phyloP scores from a whole-genome alignment of 2,888 invertebrate genomes.

The Schizaphis graminum region DNA sequence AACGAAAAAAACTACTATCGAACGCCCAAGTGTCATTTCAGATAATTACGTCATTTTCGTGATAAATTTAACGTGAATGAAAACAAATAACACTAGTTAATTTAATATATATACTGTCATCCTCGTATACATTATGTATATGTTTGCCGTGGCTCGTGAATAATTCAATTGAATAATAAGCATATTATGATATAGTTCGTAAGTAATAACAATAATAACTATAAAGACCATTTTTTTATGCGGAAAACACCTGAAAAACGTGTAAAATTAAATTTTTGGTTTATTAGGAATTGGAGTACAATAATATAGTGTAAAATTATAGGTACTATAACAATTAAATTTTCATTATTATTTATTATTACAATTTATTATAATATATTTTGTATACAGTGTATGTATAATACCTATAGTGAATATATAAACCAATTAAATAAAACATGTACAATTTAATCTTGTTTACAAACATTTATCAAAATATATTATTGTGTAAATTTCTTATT shows the following conservation, averaged over 20 bases:
- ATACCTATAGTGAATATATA: neutral
- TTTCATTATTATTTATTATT: neutral
- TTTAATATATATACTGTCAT: neutral
- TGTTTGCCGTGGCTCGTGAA: neutral
- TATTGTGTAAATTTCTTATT: neutral
- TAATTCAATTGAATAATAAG: slow-evolving; percentile 52
- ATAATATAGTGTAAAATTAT: neutral
- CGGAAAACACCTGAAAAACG: neutral
- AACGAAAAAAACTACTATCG: slow-evolving; percentile 27
- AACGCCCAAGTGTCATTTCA: slow-evolving; percentile 61
- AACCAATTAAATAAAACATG: neutral
- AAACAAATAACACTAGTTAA: slow-evolving; percentile 43
- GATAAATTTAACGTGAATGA: slow-evolving; percentile 59
- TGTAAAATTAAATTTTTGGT: neutral
- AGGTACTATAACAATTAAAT: neutral
- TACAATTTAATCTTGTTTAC: neutral
- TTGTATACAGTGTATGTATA: neutral
- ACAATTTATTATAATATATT: no score
- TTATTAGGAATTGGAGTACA: neutral
- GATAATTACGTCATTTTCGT: slow-evolving; percentile 61
- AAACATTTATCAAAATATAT: neutral
- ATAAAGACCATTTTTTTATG: neutral
- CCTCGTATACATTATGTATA: slow-evolving; percentile 32
- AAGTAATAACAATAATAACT: neutral
- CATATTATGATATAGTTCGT: neutral